phyloP scores from a whole-genome alignment of 2,888 invertebrate species.

The Nematopogon swammerdamellus region DNA sequence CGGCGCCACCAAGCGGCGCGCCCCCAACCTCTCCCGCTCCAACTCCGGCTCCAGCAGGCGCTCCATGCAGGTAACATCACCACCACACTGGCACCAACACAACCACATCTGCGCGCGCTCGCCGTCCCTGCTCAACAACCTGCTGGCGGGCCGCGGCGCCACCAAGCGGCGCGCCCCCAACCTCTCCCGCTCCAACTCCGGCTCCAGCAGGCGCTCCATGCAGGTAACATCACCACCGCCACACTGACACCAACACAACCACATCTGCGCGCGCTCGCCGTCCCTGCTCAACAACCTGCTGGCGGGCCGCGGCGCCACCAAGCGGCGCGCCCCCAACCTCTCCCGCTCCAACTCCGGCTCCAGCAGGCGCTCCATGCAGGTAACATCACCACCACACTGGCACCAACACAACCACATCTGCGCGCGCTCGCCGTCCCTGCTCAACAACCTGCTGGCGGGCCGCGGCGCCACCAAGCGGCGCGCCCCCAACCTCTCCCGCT shows the following conservation, averaged over 20 bases:
- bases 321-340: conserved; percentile 81
- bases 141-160: conserved; percentile 86
- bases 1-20: conserved; percentile 86
- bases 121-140: conserved; percentile 85
- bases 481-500: conserved; percentile 83
- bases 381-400: too few species aligned
- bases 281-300: conserved; percentile 88
- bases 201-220: conserved; percentile 82
- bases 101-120: conserved; percentile 95
- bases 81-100: conserved; percentile 32
- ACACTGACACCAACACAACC: too few species aligned
- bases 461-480: conserved; percentile 88
- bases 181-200: conserved; percentile 85
- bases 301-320: conserved; percentile 87
- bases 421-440: conserved; percentile 83
- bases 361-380: conserved; percentile 79
- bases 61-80: conserved; percentile 68
- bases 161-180: conserved; percentile 87
- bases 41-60: conserved; percentile 86
- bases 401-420: too few species aligned
- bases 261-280: conserved; percentile 91
- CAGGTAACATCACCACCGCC: conserved; percentile 67
- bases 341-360: conserved; percentile 88
- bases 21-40: conserved; percentile 86
- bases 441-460: conserved; percentile 88